Conservation (phyloP, 2,888 invertebrate genomes). For the Abscondita cerata region DNA sequence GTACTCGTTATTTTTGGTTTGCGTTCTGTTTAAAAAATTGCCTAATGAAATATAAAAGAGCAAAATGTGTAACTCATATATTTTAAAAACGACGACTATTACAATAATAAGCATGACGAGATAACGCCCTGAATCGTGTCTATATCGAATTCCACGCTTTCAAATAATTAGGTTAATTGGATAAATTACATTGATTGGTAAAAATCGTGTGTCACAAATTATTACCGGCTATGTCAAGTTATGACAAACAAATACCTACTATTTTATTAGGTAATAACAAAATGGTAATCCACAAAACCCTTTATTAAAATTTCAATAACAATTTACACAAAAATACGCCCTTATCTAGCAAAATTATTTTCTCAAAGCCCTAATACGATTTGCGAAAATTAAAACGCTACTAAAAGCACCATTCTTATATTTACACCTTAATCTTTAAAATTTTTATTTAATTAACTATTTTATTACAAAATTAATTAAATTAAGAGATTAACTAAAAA, state of each 20-base stretch:
- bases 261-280: background rate
- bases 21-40: constrained; percentile 28
- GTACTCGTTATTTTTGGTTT: constrained; percentile 34
- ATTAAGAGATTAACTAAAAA: too few species aligned
- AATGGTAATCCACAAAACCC: background rate
- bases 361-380: too few species aligned
- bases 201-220: constrained; percentile 20
- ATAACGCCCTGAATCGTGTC: constrained; percentile 20
- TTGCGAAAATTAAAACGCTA: too few species aligned
- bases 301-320: too few species aligned
- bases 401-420: too few species aligned
- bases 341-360: too few species aligned
- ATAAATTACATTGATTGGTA: constrained; percentile 20
- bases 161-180: constrained; percentile 26
- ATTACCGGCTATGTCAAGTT: constrained; percentile 11
- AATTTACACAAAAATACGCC: too few species aligned
- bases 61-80: constrained; percentile 16
- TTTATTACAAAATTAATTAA: too few species aligned
- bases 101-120: constrained; percentile 13
- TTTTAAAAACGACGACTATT: constrained; percentile 13
- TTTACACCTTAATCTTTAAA: too few species aligned
- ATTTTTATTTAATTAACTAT: too few species aligned
- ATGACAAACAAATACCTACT: constrained; percentile 9
- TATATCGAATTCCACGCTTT: constrained; percentile 17
- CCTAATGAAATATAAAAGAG: constrained; percentile 26